Evolutionary conservation across 2,888 invertebrate genomes (phyloP).

Genomic region (Tiliacea citrago): DNA sequence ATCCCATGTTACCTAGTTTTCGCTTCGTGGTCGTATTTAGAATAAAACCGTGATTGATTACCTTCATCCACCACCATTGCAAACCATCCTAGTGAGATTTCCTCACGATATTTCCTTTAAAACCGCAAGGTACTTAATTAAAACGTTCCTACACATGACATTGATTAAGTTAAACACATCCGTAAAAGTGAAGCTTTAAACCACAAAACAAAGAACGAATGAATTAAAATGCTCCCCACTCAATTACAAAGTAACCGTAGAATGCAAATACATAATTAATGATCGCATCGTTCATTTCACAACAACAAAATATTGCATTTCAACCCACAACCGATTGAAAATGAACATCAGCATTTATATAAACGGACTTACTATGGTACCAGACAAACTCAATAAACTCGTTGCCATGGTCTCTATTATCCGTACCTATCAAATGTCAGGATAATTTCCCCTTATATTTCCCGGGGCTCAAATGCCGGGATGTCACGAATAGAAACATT

Average conservation of each 20-base stretch:
- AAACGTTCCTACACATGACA: not conserved
- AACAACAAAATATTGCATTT: constrained; percentile 26
- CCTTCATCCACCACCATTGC: not conserved
- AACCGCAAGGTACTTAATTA: constrained; percentile 8
- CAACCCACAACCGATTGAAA: constrained; percentile 33
- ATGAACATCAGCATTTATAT: constrained; percentile 42
- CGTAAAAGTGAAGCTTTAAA: not conserved
- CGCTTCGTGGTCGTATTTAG: not conserved
- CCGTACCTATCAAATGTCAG: constrained; percentile 43
- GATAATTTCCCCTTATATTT: constrained; percentile 55
- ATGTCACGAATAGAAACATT: constrained; percentile 53
- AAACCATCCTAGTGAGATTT: not conserved
- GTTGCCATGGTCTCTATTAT: constrained; percentile 47
- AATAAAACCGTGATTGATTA: not conserved
- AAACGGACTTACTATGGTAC: constrained; percentile 40
- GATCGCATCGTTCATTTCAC: constrained; percentile 11
- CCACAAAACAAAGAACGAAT: constrained; percentile 1
- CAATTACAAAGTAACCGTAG: constrained; percentile 27
- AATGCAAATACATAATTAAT: constrained; percentile 25
- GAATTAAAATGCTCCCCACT: constrained; percentile 22
- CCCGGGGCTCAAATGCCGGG: constrained; percentile 46
- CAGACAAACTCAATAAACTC: constrained; percentile 35
- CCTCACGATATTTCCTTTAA: not conserved
- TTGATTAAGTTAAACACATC: constrained; percentile 26
- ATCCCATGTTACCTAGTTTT: not conserved